phyloP scores from a whole-genome alignment of 2,888 invertebrate species.

The Lepeophtheirus nordmannii region DNA sequence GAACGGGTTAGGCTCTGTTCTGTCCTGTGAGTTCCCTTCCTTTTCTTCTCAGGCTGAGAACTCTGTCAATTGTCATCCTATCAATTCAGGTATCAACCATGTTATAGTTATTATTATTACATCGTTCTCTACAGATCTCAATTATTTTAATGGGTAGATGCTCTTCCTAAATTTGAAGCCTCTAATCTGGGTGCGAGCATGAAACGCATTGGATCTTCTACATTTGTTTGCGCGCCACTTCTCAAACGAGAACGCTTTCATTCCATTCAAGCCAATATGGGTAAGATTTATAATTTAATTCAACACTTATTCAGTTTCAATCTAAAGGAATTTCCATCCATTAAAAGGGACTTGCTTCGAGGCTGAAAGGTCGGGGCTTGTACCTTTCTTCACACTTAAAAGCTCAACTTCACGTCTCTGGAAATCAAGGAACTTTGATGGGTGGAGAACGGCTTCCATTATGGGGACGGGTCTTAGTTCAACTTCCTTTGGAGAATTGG shows the following conservation, averaged over 20 bases:
- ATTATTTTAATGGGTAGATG: background rate
- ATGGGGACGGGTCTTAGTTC: background rate
- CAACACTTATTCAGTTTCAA: background rate
- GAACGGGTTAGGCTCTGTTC: background rate
- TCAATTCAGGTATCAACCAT: background rate
- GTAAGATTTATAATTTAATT: background rate
- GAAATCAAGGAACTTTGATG: background rate
- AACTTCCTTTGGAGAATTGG: background rate
- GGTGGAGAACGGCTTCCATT: background rate
- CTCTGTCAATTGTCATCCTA: too few relatives aligned
- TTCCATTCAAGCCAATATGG: background rate
- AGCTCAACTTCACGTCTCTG: background rate
- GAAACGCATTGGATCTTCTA: background rate
- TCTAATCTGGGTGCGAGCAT: background rate
- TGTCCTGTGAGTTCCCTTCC: too few relatives aligned
- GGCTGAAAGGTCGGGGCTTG: background rate
- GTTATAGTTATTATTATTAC: background rate
- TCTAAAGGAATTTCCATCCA: background rate
- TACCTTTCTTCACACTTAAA: background rate
- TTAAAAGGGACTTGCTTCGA: background rate
- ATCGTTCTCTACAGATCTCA: too few relatives aligned
- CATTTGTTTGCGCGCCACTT: background rate
- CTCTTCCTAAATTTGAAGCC: background rate
- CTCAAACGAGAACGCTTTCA: background rate
- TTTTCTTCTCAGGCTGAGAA: too few relatives aligned